Conservation (phyloP, 2,797 vertebrate genomes). For the Antrozous pallidus region DNA sequence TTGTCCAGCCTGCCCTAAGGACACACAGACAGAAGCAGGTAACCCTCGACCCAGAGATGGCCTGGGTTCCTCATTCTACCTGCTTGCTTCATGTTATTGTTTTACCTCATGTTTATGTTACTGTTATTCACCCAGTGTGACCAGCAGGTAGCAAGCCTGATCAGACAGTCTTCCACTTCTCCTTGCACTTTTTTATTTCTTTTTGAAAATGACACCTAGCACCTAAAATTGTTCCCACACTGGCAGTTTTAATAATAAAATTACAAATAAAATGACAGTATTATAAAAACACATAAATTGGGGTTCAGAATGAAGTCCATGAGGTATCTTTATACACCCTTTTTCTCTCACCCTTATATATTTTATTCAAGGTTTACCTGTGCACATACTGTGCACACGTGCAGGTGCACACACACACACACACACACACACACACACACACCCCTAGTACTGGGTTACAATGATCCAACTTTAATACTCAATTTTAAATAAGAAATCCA, state of each 20-base stretch:
- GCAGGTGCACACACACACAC: accelerated
- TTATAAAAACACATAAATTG: neutral
- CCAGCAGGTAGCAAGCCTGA: neutral
- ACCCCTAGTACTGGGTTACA: neutral
- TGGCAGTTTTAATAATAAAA: neutral
- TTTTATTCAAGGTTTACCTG: neutral
- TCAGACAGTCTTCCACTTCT: neutral
- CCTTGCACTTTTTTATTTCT: neutral
- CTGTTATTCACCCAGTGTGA: neutral
- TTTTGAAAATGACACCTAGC: neutral
- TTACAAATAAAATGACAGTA: neutral
- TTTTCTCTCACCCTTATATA: neutral
- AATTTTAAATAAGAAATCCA: slow-evolving; percentile 3
- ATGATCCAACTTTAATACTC: neutral
- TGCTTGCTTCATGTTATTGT: neutral
- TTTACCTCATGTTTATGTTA: neutral
- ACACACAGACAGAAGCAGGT: neutral
- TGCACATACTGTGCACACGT: accelerated
- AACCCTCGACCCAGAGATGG: neutral
- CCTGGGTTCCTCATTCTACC: neutral
- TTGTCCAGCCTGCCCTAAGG: neutral
- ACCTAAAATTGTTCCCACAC: neutral
- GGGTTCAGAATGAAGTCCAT: neutral
- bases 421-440: accelerated
- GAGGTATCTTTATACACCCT: neutral